Evolutionary conservation across 92 coral and sea anemone species (phyloP).

Genomic region (Anthopleura xanthogrammica): DNA sequence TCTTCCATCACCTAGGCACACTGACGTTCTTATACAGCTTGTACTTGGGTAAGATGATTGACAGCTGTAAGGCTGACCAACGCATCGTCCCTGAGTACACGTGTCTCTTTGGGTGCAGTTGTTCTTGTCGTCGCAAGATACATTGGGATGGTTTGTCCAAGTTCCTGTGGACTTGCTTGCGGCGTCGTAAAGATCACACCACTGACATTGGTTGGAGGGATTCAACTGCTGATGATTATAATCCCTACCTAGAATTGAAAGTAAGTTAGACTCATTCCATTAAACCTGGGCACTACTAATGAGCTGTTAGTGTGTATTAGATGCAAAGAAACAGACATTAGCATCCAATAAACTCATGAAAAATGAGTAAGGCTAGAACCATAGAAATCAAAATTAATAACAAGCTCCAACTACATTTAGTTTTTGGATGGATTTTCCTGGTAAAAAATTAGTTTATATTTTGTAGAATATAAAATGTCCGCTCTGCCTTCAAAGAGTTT

Average conservation of each 20-base stretch:
- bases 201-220: constrained; percentile 79
- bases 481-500: too few relatives aligned
- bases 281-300: too few relatives aligned
- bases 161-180: constrained; percentile 49
- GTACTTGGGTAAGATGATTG: constrained; percentile 55
- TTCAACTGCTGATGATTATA: constrained; percentile 71
- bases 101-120: constrained; percentile 72
- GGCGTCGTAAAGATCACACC: constrained; percentile 79
- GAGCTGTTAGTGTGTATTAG: too few relatives aligned
- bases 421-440: too few relatives aligned
- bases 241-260: constrained; percentile 54
- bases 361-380: too few relatives aligned
- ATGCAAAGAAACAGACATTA: too few relatives aligned
- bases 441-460: too few relatives aligned
- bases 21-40: constrained; percentile 72
- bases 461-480: too few relatives aligned
- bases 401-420: too few relatives aligned
- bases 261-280: too few relatives aligned
- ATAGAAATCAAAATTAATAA: too few relatives aligned
- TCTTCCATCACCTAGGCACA: constrained; percentile 68
- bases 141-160: constrained; percentile 80
- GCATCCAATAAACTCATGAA: too few relatives aligned
- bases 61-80: constrained; percentile 66
- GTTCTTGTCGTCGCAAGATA: constrained; percentile 70
- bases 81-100: constrained; percentile 57